Conservation (phyloP, 2,888 invertebrate species). For the Dryocosmus kuriphilus region DNA sequence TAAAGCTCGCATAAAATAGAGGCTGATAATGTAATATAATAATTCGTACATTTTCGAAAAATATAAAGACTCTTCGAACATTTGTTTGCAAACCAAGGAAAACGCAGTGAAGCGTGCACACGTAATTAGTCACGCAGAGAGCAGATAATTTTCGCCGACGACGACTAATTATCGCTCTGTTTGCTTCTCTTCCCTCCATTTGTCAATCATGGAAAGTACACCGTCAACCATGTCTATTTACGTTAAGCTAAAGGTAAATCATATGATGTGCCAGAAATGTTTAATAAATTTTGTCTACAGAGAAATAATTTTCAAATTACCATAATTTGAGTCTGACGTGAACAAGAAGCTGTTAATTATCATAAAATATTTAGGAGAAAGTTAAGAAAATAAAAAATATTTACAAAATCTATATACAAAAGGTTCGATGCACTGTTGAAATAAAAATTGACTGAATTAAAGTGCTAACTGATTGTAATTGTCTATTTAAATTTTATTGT, state of each 20-base stretch:
- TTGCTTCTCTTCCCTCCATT: constrained; percentile 54
- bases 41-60: not conserved
- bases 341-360: too few relatives aligned
- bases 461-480: too few relatives aligned
- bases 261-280: not conserved
- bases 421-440: too few relatives aligned
- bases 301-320: too few relatives aligned
- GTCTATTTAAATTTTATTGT: not conserved
- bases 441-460: too few relatives aligned
- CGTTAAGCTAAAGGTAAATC: not conserved
- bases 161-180: constrained; percentile 57
- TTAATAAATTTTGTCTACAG: not conserved
- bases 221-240: constrained; percentile 28
- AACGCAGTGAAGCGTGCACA: constrained; percentile 21
- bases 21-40: not conserved
- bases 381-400: too few relatives aligned
- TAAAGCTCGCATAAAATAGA: not conserved
- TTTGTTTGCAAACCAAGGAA: constrained; percentile 31
- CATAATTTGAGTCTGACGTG: too few relatives aligned
- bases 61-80: not conserved
- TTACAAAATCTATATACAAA: too few relatives aligned
- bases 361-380: too few relatives aligned
- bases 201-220: constrained; percentile 61
- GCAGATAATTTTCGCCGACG: constrained; percentile 54
- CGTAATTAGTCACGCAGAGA: constrained; percentile 50